phyloP scores from a whole-genome alignment of 2,113 vertebrate genomes.

The Paramormyrops kingsleyae region DNA sequence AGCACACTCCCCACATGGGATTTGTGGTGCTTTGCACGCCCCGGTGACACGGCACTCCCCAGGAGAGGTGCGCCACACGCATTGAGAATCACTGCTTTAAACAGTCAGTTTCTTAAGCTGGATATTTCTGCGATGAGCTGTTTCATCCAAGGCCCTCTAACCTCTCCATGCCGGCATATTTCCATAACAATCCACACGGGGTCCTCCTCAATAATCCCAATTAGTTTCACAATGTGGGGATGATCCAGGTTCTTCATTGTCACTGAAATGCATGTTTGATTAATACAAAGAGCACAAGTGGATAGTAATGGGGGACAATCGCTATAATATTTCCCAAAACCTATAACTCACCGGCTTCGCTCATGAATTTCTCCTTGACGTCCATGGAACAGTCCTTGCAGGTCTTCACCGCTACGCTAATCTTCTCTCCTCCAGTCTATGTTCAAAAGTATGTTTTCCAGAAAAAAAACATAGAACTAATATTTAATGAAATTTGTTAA shows the following conservation, averaged over 20 bases:
- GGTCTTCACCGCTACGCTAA: slow-evolving; percentile 85
- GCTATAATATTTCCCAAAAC: not conserved
- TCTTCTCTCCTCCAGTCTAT: slow-evolving; percentile 64
- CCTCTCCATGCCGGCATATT: slow-evolving; percentile 82
- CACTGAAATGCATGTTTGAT: slow-evolving; percentile 49
- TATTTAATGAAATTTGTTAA: not conserved
- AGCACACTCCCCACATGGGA: no score
- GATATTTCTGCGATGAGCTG: not conserved
- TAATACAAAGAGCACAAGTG: not conserved
- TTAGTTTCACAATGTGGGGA: slow-evolving; percentile 82
- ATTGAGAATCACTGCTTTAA: not conserved
- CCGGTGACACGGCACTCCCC: no score
- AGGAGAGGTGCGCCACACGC: no score
- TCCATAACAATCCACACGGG: slow-evolving; percentile 97
- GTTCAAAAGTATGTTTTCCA: not conserved
- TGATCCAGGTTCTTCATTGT: slow-evolving; percentile 91
- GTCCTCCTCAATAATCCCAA: slow-evolving; percentile 84
- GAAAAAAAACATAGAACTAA: not conserved
- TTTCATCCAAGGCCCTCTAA: slow-evolving; percentile 38
- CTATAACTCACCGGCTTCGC: slow-evolving; percentile 74
- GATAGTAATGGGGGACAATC: not conserved
- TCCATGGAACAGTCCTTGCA: slow-evolving; percentile 87
- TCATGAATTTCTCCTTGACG: slow-evolving; percentile 91
- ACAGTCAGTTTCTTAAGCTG: not conserved
- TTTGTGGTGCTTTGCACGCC: no score